Base-by-base conservation (phyloP, 2,888 invertebrate species). In the Habrosyne pyritoides region DNA sequence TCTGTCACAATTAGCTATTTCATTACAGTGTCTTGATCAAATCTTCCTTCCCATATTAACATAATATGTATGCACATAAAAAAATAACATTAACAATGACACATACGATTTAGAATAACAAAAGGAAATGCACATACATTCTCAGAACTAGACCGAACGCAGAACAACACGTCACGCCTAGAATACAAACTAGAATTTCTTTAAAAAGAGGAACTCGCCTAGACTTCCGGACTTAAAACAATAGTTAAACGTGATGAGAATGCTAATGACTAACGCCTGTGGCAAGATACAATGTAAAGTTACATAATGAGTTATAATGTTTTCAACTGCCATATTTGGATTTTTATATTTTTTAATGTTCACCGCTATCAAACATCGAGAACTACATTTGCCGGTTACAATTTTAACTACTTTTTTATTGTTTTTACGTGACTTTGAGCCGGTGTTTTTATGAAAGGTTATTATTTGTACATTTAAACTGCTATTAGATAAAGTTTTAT, bases 151-250 rank as follows among this genome's bases (percentile, higher is more conserved):
- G 75, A 70, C 64, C 57, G 56, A 53, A 52, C 36, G 56, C 53
- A 62, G 60, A 61, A 42, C 6, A 7, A 42, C 2, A 3, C 2
- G 33, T n/a, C 61, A 21, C 36, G 69, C 14, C 47, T 50, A 42
- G 75, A 71, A 76, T 75, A 70, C 63, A 54, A 66, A 72, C 50
- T 28, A 50, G 52, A 21, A 36, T 53, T 51, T 60, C 53, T 51
- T 22, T 47, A 59, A 56, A 69, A 70, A 69, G 62, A 70, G 71
- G 73, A 75, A 69, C 70, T 62, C 54, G 30, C 55, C 49, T 61
- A 66, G 72, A 73, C 79, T 78, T 79, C 79, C 79, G 71, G 61
- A 64, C 62, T 55, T 28, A n/a, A 63, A 68, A 76, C 79, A 78
- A 75, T 76, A 63, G 68, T 33, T 10, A 33, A 8, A 67, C 71